A percentile compares a stretch with the other conserved stretches of the same genome.
phyloP scores from a whole-genome alignment of 2,888 invertebrate genomes.

The Euspilapteryx auroguttella region DNA sequence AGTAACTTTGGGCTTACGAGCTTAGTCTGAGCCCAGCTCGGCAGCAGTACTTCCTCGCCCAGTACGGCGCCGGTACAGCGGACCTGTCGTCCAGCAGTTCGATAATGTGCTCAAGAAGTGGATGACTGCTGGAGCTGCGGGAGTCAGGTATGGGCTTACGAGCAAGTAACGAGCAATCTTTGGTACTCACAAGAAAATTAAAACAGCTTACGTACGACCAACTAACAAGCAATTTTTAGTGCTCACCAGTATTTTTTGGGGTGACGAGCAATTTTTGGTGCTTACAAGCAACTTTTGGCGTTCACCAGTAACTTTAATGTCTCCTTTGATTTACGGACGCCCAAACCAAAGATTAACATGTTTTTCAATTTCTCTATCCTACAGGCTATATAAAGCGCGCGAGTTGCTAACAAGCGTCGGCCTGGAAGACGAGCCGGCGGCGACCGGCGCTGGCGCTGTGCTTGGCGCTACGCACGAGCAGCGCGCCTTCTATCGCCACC shows the following conservation, averaged over 20 bases:
- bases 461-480: conserved; percentile 41
- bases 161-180: too few species aligned
- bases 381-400: conserved; percentile 64
- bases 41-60: conserved; percentile 77
- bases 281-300: too few species aligned
- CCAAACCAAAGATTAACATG: too few species aligned
- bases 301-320: too few species aligned
- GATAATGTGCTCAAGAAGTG: conserved; percentile 69
- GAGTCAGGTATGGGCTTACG: conserved; percentile 72
- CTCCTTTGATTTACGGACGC: too few species aligned
- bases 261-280: too few species aligned
- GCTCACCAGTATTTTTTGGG: too few species aligned
- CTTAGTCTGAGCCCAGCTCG: conserved; percentile 63
- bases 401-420: conserved; percentile 64
- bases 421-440: conserved; percentile 46
- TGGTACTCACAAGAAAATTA: too few species aligned
- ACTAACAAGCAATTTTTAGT: too few species aligned
- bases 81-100: conserved; percentile 71
- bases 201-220: too few species aligned
- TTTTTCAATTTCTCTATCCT: too few species aligned
- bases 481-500: conserved; percentile 68
- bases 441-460: conserved; percentile 14
- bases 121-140: conserved; percentile 76
- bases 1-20: too few species aligned
- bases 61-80: conserved; percentile 68